Evolutionary conservation across 2,113 vertebrate species (phyloP).

Genomic region (Nanorana parkeri): DNA sequence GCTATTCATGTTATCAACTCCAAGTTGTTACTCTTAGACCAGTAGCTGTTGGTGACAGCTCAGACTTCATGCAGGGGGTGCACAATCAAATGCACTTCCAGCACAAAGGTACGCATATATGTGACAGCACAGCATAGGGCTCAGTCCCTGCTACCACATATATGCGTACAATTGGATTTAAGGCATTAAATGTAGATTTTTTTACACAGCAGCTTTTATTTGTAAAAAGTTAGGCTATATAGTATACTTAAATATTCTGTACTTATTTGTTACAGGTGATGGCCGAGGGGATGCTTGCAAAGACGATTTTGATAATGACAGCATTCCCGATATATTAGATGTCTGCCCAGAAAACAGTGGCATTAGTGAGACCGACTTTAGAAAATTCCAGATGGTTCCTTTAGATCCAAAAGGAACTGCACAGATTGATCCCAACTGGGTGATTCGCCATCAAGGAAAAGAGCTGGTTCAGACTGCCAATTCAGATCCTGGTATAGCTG

Average conservation of each 20-base stretch:
- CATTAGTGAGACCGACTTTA: constrained; percentile 93
- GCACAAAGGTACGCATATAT: too few relatives aligned
- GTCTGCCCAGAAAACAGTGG: constrained; percentile 94
- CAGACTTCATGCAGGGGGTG: too few relatives aligned
- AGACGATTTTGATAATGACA: constrained; percentile 98
- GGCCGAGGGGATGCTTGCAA: constrained; percentile 94
- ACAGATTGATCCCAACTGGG: constrained; percentile 98
- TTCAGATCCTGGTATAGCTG: constrained; percentile 95
- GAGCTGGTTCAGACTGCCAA: constrained; percentile 97
- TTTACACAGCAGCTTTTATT: too few relatives aligned
- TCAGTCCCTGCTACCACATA: too few relatives aligned
- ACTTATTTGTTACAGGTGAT: constrained; percentile 77
- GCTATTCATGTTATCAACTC: too few relatives aligned
- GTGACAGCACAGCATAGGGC: too few relatives aligned
- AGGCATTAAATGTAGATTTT: too few relatives aligned
- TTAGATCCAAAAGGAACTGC: constrained; percentile 97
- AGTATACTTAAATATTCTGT: background rate
- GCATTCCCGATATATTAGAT: constrained; percentile 88
- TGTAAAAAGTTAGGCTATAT: background rate
- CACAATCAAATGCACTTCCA: too few relatives aligned
- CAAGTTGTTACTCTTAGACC: too few relatives aligned
- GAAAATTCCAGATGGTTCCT: constrained; percentile 98
- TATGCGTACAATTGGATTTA: too few relatives aligned
- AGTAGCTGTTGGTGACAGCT: too few relatives aligned
- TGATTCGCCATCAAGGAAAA: constrained; percentile 96